Percentiles rank a stretch among this genome's conserved stretches.
Conservation (phyloP, 2,797 vertebrate species). For the Aratinga solstitialis region DNA sequence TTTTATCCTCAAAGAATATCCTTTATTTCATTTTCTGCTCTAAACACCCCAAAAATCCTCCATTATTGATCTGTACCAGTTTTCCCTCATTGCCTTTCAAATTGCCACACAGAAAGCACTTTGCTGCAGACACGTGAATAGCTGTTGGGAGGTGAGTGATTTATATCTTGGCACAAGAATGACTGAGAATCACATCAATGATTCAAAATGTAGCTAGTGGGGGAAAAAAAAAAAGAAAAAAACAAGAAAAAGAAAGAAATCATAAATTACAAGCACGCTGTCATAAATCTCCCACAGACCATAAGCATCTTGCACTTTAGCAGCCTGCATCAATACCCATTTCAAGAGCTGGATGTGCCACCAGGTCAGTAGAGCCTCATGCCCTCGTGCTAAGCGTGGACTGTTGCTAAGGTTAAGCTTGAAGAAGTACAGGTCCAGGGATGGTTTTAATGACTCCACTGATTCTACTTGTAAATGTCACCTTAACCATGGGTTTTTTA, state of each 20-base stretch:
- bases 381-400: background rate
- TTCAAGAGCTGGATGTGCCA: background rate
- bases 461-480: background rate
- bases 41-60: slow-evolving; percentile 16
- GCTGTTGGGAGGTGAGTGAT: slow-evolving; percentile 28
- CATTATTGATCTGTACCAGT: slow-evolving; percentile 36
- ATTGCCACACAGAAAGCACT: slow-evolving; percentile 18
- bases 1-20: slow-evolving; percentile 29
- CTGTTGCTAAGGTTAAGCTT: background rate
- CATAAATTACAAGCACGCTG: background rate
- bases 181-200: slow-evolving; percentile 13
- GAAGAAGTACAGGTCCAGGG: background rate
- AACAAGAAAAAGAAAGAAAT: background rate
- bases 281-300: background rate
- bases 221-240: background rate
- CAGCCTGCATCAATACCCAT: background rate
- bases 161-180: slow-evolving; percentile 27
- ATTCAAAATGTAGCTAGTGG: slow-evolving; percentile 13
- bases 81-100: slow-evolving; percentile 52
- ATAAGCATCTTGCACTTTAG: background rate
- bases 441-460: background rate
- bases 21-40: background rate
- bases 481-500: background rate
- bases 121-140: background rate
- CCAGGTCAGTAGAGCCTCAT: background rate